Percentiles rank a stretch among this genome's conserved stretches.
Evolutionary conservation across 2,113 vertebrate genomes (phyloP).

Genomic region (Perca schrenkii): DNA sequence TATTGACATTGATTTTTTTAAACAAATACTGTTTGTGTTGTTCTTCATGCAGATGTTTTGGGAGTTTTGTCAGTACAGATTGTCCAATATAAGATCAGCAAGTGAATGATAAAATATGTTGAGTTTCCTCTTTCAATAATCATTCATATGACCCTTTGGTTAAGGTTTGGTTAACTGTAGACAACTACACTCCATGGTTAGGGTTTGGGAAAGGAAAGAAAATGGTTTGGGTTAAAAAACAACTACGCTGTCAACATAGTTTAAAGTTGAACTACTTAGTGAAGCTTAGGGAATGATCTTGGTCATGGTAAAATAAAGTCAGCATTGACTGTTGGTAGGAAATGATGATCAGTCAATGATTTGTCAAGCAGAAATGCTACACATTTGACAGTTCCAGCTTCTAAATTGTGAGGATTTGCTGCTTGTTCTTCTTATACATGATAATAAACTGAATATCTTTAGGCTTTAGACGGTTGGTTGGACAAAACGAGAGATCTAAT

Average conservation of each 20-base stretch:
- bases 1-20: constrained; percentile 86
- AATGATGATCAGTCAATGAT: too few species aligned
- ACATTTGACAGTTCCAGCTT: too few species aligned
- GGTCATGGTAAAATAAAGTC: neutral
- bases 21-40: constrained; percentile 50
- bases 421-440: too few species aligned
- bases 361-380: too few species aligned
- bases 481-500: neutral
- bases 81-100: neutral
- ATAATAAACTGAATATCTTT: neutral
- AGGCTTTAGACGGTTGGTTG: neutral
- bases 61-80: too few species aligned
- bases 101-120: neutral
- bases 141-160: too few species aligned
- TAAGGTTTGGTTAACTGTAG: neutral
- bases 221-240: too few species aligned
- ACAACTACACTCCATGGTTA: neutral
- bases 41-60: constrained; percentile 36
- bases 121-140: neutral
- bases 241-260: too few species aligned
- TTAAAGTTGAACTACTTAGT: too few species aligned
- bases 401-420: too few species aligned
- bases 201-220: too few species aligned
- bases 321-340: neutral
- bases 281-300: neutral